Base-by-base conservation (phyloP, 2,888 invertebrate species). In the Mythimna impura region DNA sequence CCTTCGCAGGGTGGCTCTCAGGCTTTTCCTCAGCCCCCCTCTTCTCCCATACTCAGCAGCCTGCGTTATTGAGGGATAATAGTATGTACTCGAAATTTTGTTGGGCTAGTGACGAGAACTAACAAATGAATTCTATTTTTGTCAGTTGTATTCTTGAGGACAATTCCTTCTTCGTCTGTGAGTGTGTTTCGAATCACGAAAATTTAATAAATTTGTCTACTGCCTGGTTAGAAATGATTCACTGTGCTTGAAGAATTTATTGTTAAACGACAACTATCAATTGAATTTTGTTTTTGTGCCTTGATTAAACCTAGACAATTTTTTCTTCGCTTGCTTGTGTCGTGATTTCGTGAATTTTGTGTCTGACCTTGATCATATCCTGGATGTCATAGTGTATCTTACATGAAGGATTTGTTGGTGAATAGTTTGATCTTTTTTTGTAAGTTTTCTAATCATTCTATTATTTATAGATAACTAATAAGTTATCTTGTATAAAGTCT, bases 1-100 rank as follows among this genome's bases (percentile, higher is more conserved):
- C 90, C 88, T 88, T 89, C 84, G 75, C 87, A 85, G 87, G 88
- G 88, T 86, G 87, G 82, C 82, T 81, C 85, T 88, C 85, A 84
- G 80, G 67, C 77, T 83, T 64, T 71, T 82, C 85, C 67, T 65
- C 82, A 73, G 60, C 14, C 81, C 81, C 74, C 58, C 75, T 73
- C 78, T 60, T 54, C 12, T 54, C 54, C 30, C 36, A 40, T 81
- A 78, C 77, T 85, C 79, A 83, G 78, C 84, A 80, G 83, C 72
- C 66, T 81, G 81, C 85, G 87, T 84, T 84, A 78, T 76, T 74
- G 75, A 81, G 86, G 82, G 88, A 88, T 91, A 90, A 90, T 89
- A 89, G 88, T 86, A 76, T 86, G 68, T 84, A 79, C 81, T 86
- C 71, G 68, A 83, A 83, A 80, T 80, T 82, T 82, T 75, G 79